These are phyloP conservation scores for Stenchaetothrips biformis DNA, from an alignment of 2,888 invertebrate species.

Conservation along the genomic window DNA sequence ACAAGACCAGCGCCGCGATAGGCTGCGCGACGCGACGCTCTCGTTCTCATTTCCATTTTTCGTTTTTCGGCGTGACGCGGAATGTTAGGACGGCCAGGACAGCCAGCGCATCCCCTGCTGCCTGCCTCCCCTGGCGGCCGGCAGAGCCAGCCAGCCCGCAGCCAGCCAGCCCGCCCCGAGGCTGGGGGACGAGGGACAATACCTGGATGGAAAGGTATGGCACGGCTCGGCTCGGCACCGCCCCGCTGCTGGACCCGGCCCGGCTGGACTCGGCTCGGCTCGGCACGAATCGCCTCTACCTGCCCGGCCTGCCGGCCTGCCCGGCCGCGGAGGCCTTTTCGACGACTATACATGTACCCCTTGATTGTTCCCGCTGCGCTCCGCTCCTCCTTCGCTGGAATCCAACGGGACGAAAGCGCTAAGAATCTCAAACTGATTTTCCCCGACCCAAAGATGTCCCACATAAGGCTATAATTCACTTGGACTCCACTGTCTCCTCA, in stretches of 20 bases:
- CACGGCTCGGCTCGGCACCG: not conserved
- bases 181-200: not conserved
- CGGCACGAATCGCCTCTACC: constrained; percentile 17
- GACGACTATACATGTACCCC: constrained; percentile 5
- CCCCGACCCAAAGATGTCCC: constrained; percentile 21
- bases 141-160: not conserved
- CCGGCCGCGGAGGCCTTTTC: constrained; percentile 9
- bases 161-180: not conserved
- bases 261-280: not conserved
- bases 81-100: not conserved
- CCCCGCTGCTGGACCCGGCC: not conserved
- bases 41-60: not conserved
- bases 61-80: too few species aligned
- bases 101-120: not conserved
- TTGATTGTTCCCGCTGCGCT: constrained; percentile 15
- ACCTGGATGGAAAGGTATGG: constrained; percentile 9
- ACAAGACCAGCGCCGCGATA: not conserved
- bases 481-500: not conserved
- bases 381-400: not conserved
- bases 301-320: not conserved
- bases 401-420: constrained; percentile 22
- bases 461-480: constrained; percentile 25
- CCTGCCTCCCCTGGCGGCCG: not conserved
- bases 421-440: constrained; percentile 25
- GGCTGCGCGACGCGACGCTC: not conserved